Evolutionary conservation across 2,888 invertebrate genomes (phyloP).

Genomic region (Harpalus rubripes): DNA sequence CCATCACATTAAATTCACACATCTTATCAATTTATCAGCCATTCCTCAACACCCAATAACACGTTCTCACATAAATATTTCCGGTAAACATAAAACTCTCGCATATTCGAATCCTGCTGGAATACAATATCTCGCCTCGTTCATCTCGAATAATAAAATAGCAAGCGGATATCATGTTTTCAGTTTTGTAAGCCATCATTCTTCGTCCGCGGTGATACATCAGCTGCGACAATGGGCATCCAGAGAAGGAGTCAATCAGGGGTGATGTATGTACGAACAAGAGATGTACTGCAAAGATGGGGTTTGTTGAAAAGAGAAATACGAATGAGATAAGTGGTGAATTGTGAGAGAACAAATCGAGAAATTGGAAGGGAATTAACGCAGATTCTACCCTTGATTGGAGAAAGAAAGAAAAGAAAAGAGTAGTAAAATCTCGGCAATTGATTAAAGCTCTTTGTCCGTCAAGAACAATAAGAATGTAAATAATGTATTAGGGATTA

Average conservation of each 20-base stretch:
- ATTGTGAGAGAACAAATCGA: constrained; percentile 27
- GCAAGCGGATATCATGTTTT: constrained; percentile 40
- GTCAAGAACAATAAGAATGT: not conserved
- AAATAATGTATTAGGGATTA: too few relatives aligned
- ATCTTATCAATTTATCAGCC: constrained; percentile 51
- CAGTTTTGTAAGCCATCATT: constrained; percentile 47
- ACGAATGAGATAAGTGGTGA: constrained; percentile 26
- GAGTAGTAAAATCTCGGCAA: not conserved
- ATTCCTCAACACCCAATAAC: constrained; percentile 33
- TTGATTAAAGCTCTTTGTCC: not conserved
- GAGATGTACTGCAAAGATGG: constrained; percentile 9
- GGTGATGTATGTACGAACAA: constrained; percentile 50
- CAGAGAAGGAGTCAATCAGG: constrained; percentile 37
- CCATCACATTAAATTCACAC: constrained; percentile 41
- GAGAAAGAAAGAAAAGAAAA: not conserved
- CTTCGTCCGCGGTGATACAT: constrained; percentile 51
- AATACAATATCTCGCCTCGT: constrained; percentile 45
- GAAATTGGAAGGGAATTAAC: not conserved
- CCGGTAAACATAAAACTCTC: constrained; percentile 46
- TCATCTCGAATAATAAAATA: constrained; percentile 41
- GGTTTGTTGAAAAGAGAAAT: constrained; percentile 21
- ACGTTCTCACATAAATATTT: constrained; percentile 32
- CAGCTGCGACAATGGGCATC: constrained; percentile 36
- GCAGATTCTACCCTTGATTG: not conserved
- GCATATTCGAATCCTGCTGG: constrained; percentile 30